These are phyloP conservation scores for Automeris io DNA, from an alignment of 2,888 invertebrate genomes.

Conservation along the genomic window DNA sequence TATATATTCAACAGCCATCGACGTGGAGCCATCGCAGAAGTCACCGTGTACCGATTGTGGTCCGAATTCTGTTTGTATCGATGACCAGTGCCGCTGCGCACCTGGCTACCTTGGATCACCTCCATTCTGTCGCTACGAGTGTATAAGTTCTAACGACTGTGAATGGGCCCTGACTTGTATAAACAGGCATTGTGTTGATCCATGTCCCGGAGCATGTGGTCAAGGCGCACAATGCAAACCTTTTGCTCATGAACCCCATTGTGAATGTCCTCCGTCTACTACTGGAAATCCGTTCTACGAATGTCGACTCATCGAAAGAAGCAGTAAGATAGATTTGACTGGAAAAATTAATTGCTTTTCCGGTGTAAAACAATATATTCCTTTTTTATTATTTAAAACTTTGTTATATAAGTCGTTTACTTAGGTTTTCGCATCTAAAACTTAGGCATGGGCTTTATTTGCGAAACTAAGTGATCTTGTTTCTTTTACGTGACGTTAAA, in stretches of 20 bases:
- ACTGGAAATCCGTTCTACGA: constrained; percentile 85
- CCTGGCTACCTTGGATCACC: constrained; percentile 83
- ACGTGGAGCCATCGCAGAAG: constrained; percentile 54
- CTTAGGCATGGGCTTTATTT: constrained; percentile 76
- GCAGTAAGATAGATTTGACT: constrained; percentile 65
- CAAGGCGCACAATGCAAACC: constrained; percentile 83
- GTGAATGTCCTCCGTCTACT: constrained; percentile 81
- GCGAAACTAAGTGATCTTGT: constrained; percentile 48
- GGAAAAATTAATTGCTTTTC: constrained; percentile 27
- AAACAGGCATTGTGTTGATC: constrained; percentile 83
- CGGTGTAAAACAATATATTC: constrained; percentile 18
- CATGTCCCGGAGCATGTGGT: constrained; percentile 86
- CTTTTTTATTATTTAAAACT: constrained; percentile 9
- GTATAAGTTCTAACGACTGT: constrained; percentile 83
- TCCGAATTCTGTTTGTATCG: constrained; percentile 83
- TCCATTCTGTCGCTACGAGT: constrained; percentile 85
- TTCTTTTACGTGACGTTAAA: constrained; percentile 13
- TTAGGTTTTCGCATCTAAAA: constrained; percentile 65
- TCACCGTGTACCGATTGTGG: constrained; percentile 84
- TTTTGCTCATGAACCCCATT: constrained; percentile 82
- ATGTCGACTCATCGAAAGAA: constrained; percentile 76
- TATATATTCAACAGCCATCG: constrained; percentile 32
- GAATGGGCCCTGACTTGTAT: constrained; percentile 82
- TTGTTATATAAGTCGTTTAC: constrained; percentile 21
- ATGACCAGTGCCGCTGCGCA: constrained; percentile 82